Base-by-base conservation (phyloP, 2,888 invertebrate genomes). In the Lepidochrysops patricia region DNA sequence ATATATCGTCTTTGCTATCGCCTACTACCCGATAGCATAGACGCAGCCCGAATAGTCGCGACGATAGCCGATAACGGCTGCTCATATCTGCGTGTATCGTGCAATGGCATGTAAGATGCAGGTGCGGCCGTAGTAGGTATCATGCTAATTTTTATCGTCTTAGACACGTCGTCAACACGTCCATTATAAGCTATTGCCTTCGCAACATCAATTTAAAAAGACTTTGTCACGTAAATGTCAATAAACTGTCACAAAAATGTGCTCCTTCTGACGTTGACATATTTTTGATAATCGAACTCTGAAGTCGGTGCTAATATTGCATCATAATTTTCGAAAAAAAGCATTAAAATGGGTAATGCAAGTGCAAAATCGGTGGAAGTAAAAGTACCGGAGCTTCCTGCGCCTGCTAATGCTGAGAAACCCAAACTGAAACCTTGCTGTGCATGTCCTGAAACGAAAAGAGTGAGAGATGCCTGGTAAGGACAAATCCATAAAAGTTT, bases 381-480 rank as follows among this genome's bases (percentile, higher is more conserved):
- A 19, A 84, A 86, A 71, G 68, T 74, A 1, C 69, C 74, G 0
- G 82, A 79, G 57, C 64, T 71, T 4, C 75, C 79, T 49, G 77
- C 70, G 19, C 71, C 78, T 25, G 81, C 82, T 7, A 76, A 79
- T 12, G 82, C 86, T 7, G 91, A 91, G 54, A 93, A 94, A 70
- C 94, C 95, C 54, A 96, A 97, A 76, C 86, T 97, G 64, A 98
- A 98, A 78, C 95, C 98, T 2, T 98, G 98, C 75, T 98, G 98
- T 90, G 98, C 98, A 2, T 98, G 98, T 82, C 98, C 98, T 0
- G 98, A 98, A 87, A 98, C 98, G 0, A 98, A 97, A 82, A 93
- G 92, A 83, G 93, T 87, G 32, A 90, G 98, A 73, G 98, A 98
- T 90, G 93, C 93, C 66, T 98, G 98, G 98, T 98, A 91, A 91